A percentile compares a stretch with the other conserved stretches of the same genome.
phyloP scores from a whole-genome alignment of 1,140 invertebrate genomes.

The Delia radicum region DNA sequence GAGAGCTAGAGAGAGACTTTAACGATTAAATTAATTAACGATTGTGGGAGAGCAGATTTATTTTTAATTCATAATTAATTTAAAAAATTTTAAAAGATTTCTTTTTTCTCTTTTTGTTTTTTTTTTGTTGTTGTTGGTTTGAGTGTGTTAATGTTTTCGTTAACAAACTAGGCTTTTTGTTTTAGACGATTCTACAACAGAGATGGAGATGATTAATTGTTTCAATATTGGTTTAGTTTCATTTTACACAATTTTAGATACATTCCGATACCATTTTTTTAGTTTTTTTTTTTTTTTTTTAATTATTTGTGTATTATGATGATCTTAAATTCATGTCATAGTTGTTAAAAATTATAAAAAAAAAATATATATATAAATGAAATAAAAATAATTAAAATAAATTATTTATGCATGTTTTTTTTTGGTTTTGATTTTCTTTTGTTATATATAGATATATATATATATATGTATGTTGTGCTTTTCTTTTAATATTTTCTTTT shows the following conservation, averaged over 20 bases:
- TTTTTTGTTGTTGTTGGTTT: constrained; percentile 23
- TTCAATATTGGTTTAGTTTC: constrained; percentile 12
- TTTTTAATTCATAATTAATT: constrained; percentile 13
- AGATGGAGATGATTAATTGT: constrained; percentile 22
- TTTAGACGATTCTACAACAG: constrained; percentile 26
- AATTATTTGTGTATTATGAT: constrained; percentile 18
- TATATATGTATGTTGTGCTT: constrained; percentile 23
- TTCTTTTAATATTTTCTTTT: background rate
- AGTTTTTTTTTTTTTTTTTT: constrained; percentile 5
- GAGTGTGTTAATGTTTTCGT: constrained; percentile 20
- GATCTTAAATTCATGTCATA: constrained; percentile 20
- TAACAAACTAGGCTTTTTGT: constrained; percentile 27
- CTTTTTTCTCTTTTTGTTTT: constrained; percentile 21
- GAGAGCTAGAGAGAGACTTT: constrained; percentile 27
- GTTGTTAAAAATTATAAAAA: constrained; percentile 25
- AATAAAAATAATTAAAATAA: background rate
- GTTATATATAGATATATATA: constrained; percentile 15
- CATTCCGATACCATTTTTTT: constrained; percentile 24
- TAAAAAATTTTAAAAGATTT: constrained; percentile 21
- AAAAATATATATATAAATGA: background rate
- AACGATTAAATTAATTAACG: background rate
- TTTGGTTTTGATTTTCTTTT: constrained; percentile 1
- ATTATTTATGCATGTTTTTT: background rate
- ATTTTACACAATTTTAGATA: constrained; percentile 6
- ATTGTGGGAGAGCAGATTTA: constrained; percentile 25